phyloP scores from a whole-genome alignment of 2,113 vertebrate species.

The Lagopus muta region DNA sequence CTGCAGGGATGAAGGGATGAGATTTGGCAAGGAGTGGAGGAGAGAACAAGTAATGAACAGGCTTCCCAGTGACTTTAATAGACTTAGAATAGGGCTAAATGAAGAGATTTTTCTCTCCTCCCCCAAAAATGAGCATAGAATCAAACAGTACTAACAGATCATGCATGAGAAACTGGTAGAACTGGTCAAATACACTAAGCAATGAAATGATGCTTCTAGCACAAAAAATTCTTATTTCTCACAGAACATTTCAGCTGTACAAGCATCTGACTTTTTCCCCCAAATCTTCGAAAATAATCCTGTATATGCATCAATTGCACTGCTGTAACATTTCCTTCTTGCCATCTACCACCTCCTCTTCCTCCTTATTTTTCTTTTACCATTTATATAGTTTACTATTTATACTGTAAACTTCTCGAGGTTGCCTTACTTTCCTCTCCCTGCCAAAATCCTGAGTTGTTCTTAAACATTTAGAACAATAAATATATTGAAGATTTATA shows the following conservation, averaged over 20 bases:
- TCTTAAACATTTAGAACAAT: slow-evolving; percentile 30
- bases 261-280: background rate
- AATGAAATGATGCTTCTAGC: background rate
- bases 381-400: background rate
- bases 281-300: background rate
- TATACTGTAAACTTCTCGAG: background rate
- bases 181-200: background rate
- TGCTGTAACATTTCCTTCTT: background rate
- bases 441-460: background rate
- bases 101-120: background rate
- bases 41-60: background rate
- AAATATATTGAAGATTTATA: slow-evolving; percentile 62
- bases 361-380: background rate
- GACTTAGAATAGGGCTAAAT: background rate
- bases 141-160: background rate
- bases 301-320: background rate
- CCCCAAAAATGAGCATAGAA: background rate
- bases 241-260: too few species aligned
- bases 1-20: background rate
- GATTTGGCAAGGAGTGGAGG: background rate
- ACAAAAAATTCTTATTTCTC: background rate
- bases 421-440: background rate
- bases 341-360: background rate
- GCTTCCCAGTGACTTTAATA: background rate
- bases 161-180: background rate